Conservation (phyloP, 2,113 vertebrate species). For the Motacilla tschutschensis region DNA sequence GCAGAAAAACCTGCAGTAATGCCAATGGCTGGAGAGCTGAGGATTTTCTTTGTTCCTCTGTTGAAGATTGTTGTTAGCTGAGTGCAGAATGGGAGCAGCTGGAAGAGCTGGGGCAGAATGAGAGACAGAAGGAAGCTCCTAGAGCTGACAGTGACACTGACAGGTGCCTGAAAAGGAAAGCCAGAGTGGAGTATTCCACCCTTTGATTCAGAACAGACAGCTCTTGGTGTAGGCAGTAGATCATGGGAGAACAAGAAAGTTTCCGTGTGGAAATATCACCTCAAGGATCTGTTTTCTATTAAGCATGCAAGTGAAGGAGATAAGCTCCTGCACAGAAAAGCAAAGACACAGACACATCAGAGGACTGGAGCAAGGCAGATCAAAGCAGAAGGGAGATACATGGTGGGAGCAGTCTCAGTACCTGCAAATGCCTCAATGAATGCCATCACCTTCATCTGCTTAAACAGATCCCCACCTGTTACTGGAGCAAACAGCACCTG, state of each 20-base stretch:
- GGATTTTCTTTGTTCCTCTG: background rate
- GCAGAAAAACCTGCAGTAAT: background rate
- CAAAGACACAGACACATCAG: background rate
- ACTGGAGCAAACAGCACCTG: background rate
- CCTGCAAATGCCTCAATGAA: background rate
- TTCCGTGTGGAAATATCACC: slow-evolving; percentile 12
- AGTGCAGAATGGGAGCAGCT: background rate
- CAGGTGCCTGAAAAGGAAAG: background rate
- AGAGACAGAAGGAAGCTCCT: background rate
- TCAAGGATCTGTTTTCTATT: slow-evolving; percentile 29
- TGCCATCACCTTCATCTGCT: background rate
- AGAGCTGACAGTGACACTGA: background rate
- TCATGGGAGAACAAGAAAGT: slow-evolving; percentile 18
- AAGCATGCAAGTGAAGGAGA: slow-evolving; percentile 29
- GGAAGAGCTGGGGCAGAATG: background rate
- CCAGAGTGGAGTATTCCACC: background rate
- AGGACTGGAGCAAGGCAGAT: background rate
- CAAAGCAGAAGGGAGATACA: background rate
- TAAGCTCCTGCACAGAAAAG: slow-evolving; percentile 38
- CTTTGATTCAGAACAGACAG: background rate
- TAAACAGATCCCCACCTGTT: background rate
- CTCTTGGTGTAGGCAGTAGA: slow-evolving; percentile 9
- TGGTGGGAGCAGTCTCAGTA: background rate
- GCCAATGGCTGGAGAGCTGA: background rate
- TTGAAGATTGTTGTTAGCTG: background rate